Evolutionary conservation across 2,888 invertebrate species (phyloP), one percentile per base, ranked within the genome.

Genomic region (Melanostoma mellinum): DNA sequence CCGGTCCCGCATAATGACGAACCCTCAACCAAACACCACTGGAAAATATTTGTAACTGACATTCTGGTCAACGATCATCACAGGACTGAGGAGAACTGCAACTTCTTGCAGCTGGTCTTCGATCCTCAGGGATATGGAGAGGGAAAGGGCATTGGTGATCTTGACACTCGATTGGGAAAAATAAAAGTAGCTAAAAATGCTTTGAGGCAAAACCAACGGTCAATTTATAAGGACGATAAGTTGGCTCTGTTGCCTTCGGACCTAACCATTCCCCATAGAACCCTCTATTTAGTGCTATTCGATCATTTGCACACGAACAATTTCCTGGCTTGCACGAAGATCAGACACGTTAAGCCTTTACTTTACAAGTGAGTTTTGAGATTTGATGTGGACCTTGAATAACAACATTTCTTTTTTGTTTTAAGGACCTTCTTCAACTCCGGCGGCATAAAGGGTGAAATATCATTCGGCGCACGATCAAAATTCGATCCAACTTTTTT

Each of bases 11-110:
- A 81, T 1, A 32, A 69, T 93, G 55, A 81, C 91, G 82, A 92
- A 92, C 1, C 89, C 0, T 71, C 36, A 6, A 96, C 96, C 0
- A 93, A 95, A 88, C 97, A 98, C 89, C 93, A 94, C 71, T 98
- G 98, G 98, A 96, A 97, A 88, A 94, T 98, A 68, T 97, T 95
- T 88, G 96, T 96, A 30, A 97, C 97, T 0, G 98, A 98, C 88
- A 96, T 97, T 85, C 94, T 97, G 53, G 96, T 97, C 88, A 93
- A 94, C 0, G 95, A 93, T 86, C 93, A 93, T 86, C 95, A 95
- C 61, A 93, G 94, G 81, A 93, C 94, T 9, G 94, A 95, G 86
- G 94, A 95, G 63, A 95, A 96, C 88, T 98, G 98, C 89, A 95
- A 97, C 89, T 95, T 96, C 79, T 92, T 98, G 4, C 97, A 97